Percentiles rank a stretch among this genome's conserved stretches.
Conservation (phyloP, 2,888 invertebrate genomes). For the Sepioteuthis lessoniana region DNA sequence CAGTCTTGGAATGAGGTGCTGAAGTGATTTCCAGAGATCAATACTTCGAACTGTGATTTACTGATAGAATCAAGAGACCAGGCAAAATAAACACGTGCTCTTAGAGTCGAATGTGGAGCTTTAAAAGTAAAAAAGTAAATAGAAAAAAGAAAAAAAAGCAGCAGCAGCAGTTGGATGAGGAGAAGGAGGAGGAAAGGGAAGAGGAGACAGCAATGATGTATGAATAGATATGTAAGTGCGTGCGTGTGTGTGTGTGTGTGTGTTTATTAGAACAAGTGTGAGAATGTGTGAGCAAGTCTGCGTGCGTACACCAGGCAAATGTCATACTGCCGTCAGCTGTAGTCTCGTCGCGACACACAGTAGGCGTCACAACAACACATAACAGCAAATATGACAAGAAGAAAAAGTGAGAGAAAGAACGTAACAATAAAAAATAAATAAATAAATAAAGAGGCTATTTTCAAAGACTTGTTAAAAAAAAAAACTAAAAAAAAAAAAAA, state of each 20-base stretch:
- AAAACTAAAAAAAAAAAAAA: no score
- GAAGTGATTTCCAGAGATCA: background rate
- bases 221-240: background rate
- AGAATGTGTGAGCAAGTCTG: background rate
- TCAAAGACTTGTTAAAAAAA: background rate
- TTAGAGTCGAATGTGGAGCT: background rate
- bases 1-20: background rate
- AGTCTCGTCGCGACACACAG: conserved; percentile 10
- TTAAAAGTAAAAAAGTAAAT: no score
- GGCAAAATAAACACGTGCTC: background rate
- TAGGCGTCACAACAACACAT: background rate
- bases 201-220: background rate
- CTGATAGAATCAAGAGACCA: background rate
- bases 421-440: background rate
- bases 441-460: background rate
- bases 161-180: background rate
- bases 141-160: background rate
- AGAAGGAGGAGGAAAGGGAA: background rate
- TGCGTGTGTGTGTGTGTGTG: background rate
- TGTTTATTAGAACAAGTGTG: background rate
- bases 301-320: background rate
- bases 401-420: background rate
- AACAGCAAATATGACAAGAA: conserved; percentile 25
- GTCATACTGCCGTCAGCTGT: conserved; percentile 12
- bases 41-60: conserved; percentile 4